Evolutionary conservation across 2,888 invertebrate species (phyloP).

Genomic region (Plusia festucae): DNA sequence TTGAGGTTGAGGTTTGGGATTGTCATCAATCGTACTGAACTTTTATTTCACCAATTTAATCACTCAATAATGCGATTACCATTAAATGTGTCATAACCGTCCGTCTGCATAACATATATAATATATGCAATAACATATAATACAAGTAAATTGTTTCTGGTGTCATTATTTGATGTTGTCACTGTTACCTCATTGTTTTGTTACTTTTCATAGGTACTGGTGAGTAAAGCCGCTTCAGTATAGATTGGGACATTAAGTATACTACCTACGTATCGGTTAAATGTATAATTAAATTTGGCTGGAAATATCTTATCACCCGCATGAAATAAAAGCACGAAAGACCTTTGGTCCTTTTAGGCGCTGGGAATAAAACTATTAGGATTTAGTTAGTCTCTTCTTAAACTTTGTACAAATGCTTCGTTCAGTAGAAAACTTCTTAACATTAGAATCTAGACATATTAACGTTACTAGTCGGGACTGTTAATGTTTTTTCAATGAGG

Average conservation of each 20-base stretch:
- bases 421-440: constrained; percentile 2
- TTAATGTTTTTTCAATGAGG: neutral
- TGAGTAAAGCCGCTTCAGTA: constrained; percentile 52
- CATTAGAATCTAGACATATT: neutral
- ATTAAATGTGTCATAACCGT: neutral
- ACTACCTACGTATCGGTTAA: constrained; percentile 21
- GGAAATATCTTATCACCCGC: constrained; percentile 35
- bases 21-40: neutral
- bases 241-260: constrained; percentile 49
- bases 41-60: neutral
- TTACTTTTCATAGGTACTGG: constrained; percentile 62
- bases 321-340: constrained; percentile 29
- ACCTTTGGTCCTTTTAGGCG: neutral
- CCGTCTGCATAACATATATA: neutral
- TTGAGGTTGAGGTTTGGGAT: too few species aligned
- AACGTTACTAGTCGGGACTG: neutral
- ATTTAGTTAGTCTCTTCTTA: neutral
- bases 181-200: constrained; percentile 38
- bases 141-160: neutral
- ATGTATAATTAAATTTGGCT: constrained; percentile 35
- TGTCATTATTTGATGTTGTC: constrained; percentile 9
- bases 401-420: constrained; percentile 6
- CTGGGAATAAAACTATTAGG: neutral
- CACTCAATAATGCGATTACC: neutral
- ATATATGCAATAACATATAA: neutral